Base-by-base conservation (phyloP, 2,113 vertebrate genomes). In the Prionailurus viverrinus region DNA sequence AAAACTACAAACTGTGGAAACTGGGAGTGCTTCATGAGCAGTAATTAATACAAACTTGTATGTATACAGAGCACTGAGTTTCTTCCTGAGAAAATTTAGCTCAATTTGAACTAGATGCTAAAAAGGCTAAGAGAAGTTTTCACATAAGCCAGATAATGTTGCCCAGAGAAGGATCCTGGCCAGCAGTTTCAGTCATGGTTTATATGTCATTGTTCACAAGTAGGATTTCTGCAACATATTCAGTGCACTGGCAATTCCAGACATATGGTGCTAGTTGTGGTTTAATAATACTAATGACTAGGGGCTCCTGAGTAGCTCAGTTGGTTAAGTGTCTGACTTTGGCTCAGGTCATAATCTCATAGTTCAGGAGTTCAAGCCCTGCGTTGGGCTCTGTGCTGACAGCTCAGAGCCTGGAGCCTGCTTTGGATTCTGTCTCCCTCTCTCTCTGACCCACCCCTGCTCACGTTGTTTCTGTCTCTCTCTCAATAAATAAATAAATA, bases 1-100 rank as follows among this genome's bases (percentile, higher is more conserved):
- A 94, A 92, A 96, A 61, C 84, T 91, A n/a, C 13, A 89, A 73
- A 82, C 58, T 23, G n/a, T 90, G 1, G 83, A 74, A 94, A 80
- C n/a, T 76, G 76, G 31, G 55, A 93, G 11, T 91, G 21, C 23
- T 88, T 94, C 73, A 53, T 81, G 91, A 93, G 61, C 41, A 87
- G 53, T 94, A 33, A 53, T 92, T 85, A 91, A 39, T 76, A 23
- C 91, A 89, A 66, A 89, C 1, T 33, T 63, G 29, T 27, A 0
- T 31, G 31, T 76, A 29, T 25, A 74, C 23, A 63, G 8, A 80
- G 31, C 29, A 81, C 45, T 71, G 33, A 88, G 31, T 85, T 15
- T 8, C 33, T 95, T 85, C 61, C 65, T 91, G 33, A 96, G 61
- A 78, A 82, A 66, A 71, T 25, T 76, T 97, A 88, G 65, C 29